A percentile compares a stretch with the other conserved stretches of the same genome.
Evolutionary conservation across 1,140 invertebrate genomes (phyloP).

Genomic region (Chlorops oryzae): DNA sequence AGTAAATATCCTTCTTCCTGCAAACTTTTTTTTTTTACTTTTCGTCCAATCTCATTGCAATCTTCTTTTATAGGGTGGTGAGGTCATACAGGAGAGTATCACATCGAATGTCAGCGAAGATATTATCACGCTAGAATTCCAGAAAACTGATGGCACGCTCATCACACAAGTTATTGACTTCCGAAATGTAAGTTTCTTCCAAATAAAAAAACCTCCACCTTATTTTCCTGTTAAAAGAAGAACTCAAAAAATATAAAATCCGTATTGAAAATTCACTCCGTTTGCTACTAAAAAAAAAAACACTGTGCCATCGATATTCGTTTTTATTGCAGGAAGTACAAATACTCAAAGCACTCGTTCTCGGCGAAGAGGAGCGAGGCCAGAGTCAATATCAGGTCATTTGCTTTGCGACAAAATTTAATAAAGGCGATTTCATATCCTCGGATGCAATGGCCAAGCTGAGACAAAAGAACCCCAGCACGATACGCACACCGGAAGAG

Average conservation of each 20-base stretch:
- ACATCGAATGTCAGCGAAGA: conserved; percentile 84
- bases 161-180: conserved; percentile 91
- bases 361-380: conserved; percentile 91
- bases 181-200: conserved; percentile 84
- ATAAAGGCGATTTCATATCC: conserved; percentile 88
- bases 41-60: neutral
- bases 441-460: conserved; percentile 95
- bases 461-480: conserved; percentile 83
- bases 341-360: conserved; percentile 81
- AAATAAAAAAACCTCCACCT: too few species aligned
- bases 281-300: conserved; percentile 4
- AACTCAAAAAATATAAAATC: neutral
- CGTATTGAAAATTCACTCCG: conserved; percentile 1
- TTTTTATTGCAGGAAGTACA: conserved; percentile 72
- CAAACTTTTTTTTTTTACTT: neutral
- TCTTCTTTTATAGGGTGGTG: conserved; percentile 67
- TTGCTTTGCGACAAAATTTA: conserved; percentile 86
- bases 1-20: too few species aligned
- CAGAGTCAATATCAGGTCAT: conserved; percentile 85
- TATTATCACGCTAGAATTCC: conserved; percentile 80
- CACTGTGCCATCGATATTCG: too few species aligned
- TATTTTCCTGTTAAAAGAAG: neutral
- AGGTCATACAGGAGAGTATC: conserved; percentile 87
- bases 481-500: conserved; percentile 79
- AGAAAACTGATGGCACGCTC: conserved; percentile 82